Conservation (phyloP, 2,797 vertebrate species). For the Luscinia luscinia region DNA sequence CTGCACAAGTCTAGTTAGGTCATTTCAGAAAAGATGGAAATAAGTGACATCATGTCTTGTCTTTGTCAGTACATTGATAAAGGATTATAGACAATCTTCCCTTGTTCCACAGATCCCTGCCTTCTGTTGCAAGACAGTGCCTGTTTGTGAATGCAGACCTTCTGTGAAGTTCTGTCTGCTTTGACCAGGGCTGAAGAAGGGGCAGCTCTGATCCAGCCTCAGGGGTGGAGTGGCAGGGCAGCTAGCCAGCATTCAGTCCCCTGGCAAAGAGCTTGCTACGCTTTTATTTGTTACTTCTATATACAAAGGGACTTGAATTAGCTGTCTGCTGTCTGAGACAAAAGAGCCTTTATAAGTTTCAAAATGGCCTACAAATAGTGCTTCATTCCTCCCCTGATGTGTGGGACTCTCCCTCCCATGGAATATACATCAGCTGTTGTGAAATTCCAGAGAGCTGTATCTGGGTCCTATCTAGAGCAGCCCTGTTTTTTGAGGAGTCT, state of each 20-base stretch:
- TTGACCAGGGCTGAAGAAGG: background rate
- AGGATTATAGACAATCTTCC: background rate
- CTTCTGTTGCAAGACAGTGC: background rate
- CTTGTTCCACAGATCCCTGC: background rate
- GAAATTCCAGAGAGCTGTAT: background rate
- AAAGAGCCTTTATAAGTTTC: constrained; percentile 27
- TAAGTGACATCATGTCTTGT: background rate
- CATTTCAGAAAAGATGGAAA: background rate
- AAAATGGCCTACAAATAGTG: background rate
- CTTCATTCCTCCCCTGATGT: background rate
- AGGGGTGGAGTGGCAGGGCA: background rate
- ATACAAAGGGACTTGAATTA: constrained; percentile 39
- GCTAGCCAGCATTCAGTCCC: background rate
- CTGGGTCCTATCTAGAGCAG: background rate
- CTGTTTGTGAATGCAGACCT: background rate
- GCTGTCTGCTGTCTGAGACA: constrained; percentile 5
- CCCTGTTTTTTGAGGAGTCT: background rate
- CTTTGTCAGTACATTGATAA: background rate
- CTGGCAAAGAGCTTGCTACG: background rate
- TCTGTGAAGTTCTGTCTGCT: background rate
- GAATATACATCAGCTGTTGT: background rate
- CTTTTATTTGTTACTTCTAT: background rate
- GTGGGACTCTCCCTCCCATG: background rate
- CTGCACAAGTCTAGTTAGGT: background rate
- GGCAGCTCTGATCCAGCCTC: background rate